Evolutionary conservation across 2,888 invertebrate genomes (phyloP), one percentile per base, ranked within the genome.

Genomic region (Pristionchus arcanus): DNA sequence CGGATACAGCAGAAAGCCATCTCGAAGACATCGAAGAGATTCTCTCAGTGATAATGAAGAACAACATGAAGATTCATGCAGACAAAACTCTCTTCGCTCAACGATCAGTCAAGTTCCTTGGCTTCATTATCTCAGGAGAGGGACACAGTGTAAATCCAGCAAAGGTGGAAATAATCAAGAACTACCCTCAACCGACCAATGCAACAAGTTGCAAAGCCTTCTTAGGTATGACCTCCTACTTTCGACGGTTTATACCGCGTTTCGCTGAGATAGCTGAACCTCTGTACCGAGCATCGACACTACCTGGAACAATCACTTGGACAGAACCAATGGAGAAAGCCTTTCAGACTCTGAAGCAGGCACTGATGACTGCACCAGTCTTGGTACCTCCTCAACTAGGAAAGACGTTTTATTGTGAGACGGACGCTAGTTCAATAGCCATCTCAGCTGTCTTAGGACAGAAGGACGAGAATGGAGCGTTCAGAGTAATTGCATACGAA

Each of bases 11-110:
- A 2, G 87, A 90, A 53, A 21, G 71, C 34, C 92, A 92, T 68
- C 42, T 92, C 25, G 28, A 25, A 21, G 91, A 92, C 68, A 25
- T 91, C 16, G 91, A 91, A 2, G 91, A 91, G 68, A 74, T 91
- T 11, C 86, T 91, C 0, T 25, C 16, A 9, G 49, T 49, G 11
- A 89, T 92, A 19, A 66, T 15, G 28, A 28, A 63, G 25, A 37
- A 31, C 49, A 86, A 86, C 63, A 5, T 90, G 15, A 87, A 87
- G 16, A 19, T 90, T 4, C 85, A 53, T 15, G 7, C 31, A 3
- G 68, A 90, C 25, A 90, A 90, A 66, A 63, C 87, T 16, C 42
- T 31, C 9, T 74, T 55, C 5, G 90, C 19, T 11, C 15, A 37
- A 37, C 7, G 21, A 4, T 4, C 7, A 7, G 86, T 86, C 15